Evolutionary conservation across 2,113 vertebrate genomes (phyloP).

Genomic region (Polyodon spathula): DNA sequence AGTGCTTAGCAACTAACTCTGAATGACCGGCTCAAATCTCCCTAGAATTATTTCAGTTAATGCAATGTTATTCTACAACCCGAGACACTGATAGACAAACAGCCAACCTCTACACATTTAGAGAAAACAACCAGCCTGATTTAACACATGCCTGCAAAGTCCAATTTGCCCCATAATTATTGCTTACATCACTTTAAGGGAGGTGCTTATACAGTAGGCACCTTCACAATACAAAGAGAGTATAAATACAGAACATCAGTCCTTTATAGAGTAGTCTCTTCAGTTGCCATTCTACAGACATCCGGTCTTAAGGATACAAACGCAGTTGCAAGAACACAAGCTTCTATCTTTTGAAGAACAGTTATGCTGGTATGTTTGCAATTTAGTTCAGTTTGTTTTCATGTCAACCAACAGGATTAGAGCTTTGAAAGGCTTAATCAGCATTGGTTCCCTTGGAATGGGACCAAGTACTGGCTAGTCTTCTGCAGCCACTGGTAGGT

Average conservation of each 20-base stretch:
- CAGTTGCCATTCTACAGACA: constrained; percentile 42
- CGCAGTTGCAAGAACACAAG: constrained; percentile 31
- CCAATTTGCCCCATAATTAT: constrained; percentile 73
- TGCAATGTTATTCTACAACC: no score
- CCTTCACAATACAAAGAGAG: constrained; percentile 42
- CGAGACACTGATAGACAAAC: no score
- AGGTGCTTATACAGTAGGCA: constrained; percentile 62
- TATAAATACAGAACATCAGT: constrained; percentile 71
- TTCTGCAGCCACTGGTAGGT: neutral
- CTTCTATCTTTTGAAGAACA: constrained; percentile 41
- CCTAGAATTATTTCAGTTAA: no score
- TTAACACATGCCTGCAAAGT: constrained; percentile 47
- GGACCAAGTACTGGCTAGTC: neutral
- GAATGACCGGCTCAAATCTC: no score
- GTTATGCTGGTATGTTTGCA: constrained; percentile 55
- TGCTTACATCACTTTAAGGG: constrained; percentile 62
- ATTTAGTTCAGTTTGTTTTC: constrained; percentile 12
- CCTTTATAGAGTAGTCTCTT: constrained; percentile 53
- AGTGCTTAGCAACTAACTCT: no score
- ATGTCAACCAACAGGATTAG: neutral
- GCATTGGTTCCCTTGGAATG: neutral
- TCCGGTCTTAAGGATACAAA: constrained; percentile 41
- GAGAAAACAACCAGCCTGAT: constrained; percentile 35
- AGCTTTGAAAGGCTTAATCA: neutral
- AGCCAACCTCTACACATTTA: constrained; percentile 38